Conservation (phyloP, 2,888 invertebrate species). For the Parnassius orleans region DNA sequence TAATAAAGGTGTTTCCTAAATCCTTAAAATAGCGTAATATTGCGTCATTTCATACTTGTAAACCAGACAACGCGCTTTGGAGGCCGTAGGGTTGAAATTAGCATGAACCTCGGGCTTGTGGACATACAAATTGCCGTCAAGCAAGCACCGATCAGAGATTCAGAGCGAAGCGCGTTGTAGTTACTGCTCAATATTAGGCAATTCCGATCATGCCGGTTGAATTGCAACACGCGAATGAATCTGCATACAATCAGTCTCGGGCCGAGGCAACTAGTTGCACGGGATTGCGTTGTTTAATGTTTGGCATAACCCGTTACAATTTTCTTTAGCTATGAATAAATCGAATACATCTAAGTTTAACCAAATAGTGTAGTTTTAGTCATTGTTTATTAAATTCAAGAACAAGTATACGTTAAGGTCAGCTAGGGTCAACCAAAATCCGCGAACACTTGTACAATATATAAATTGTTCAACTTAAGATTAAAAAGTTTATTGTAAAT, state of each 20-base stretch:
- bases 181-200: constrained; percentile 50
- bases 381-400: too few relatives aligned
- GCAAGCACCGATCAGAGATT: constrained; percentile 51
- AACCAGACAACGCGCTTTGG: constrained; percentile 43
- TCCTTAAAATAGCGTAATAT: too few relatives aligned
- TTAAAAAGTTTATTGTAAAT: too few relatives aligned
- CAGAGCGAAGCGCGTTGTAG: constrained; percentile 47
- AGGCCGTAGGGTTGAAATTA: constrained; percentile 56
- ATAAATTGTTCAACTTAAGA: too few relatives aligned
- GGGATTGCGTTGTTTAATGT: constrained; percentile 33
- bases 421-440: too few relatives aligned
- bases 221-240: constrained; percentile 49
- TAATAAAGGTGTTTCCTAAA: too few relatives aligned
- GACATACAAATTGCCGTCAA: constrained; percentile 51
- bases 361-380: too few relatives aligned
- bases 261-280: constrained; percentile 36
- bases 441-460: too few relatives aligned
- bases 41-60: constrained; percentile 23
- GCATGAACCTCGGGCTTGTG: constrained; percentile 44
- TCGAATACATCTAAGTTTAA: too few relatives aligned
- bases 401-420: too few relatives aligned
- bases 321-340: too few relatives aligned
- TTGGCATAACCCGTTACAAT: not conserved
- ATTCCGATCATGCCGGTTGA: constrained; percentile 53
- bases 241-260: constrained; percentile 53